These are phyloP conservation scores for Dallia pectoralis DNA, from an alignment of 2,797 vertebrate species.

Conservation along the genomic window DNA sequence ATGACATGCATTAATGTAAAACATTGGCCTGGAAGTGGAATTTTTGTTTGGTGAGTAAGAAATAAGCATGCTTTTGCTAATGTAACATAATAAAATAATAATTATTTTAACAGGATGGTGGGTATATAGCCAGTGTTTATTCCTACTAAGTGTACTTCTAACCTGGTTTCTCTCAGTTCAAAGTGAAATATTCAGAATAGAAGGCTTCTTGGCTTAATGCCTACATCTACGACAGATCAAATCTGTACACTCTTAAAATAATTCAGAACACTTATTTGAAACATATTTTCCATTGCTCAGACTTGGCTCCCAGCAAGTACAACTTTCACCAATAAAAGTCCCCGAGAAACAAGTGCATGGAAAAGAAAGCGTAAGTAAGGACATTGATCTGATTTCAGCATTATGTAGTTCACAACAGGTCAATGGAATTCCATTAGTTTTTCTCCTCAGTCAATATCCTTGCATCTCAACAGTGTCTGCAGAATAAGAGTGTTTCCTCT, in stretches of 20 bases:
- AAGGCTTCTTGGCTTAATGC: slow-evolving; percentile 37
- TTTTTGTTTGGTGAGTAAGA: neutral
- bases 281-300: slow-evolving; percentile 44
- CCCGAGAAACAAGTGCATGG: slow-evolving; percentile 45
- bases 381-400: slow-evolving; percentile 70
- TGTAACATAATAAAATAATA: neutral
- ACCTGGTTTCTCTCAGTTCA: slow-evolving; percentile 37
- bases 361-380: slow-evolving; percentile 38
- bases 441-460: slow-evolving; percentile 63
- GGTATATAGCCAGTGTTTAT: slow-evolving; percentile 37
- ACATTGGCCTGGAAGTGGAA: neutral
- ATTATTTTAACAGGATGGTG: slow-evolving; percentile 6
- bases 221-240: slow-evolving; percentile 50
- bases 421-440: slow-evolving; percentile 69
- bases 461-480: slow-evolving; percentile 51
- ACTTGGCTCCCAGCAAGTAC: slow-evolving; percentile 38
- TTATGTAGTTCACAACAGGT: slow-evolving; percentile 59
- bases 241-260: slow-evolving; percentile 43
- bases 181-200: slow-evolving; percentile 30
- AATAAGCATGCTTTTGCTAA: neutral
- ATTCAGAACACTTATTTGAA: slow-evolving; percentile 33
- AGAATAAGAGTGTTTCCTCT: slow-evolving; percentile 40
- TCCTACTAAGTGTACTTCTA: slow-evolving; percentile 37
- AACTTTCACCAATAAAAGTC: slow-evolving; percentile 56
- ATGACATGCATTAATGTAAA: neutral